Percentiles rank a stretch among this genome's conserved stretches.
Conservation (phyloP, 1,140 invertebrate genomes). For the Mya arenaria region DNA sequence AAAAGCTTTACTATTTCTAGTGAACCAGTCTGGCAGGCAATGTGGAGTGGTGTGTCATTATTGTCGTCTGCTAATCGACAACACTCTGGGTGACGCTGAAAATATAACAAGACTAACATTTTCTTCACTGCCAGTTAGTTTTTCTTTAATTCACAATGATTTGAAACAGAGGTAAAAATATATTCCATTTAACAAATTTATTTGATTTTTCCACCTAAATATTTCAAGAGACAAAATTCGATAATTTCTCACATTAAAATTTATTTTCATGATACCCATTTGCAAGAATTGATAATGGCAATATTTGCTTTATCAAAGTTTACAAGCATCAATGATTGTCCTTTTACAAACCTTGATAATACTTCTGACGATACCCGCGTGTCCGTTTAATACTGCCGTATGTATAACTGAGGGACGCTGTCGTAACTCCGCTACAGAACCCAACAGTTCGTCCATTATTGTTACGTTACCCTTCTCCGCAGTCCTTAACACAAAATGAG, state of each 20-base stretch:
- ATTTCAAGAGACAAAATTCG: background rate
- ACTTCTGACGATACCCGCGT: too few species aligned
- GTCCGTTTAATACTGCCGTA: conserved; percentile 88
- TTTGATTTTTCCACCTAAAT: background rate
- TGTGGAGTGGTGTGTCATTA: conserved; percentile 95
- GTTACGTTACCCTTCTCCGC: conserved; percentile 83
- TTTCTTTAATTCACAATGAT: background rate
- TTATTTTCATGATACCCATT: too few species aligned
- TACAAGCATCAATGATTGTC: conserved; percentile 67
- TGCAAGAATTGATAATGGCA: too few species aligned
- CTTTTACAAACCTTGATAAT: conserved; percentile 88
- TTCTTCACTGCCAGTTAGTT: too few species aligned
- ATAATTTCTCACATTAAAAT: background rate
- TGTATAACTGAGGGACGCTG: conserved; percentile 96
- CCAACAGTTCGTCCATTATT: conserved; percentile 89
- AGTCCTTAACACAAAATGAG: too few species aligned
- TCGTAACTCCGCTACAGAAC: conserved; percentile 90
- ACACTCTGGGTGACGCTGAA: conserved; percentile 53
- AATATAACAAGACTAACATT: conserved; percentile 18
- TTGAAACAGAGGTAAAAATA: background rate
- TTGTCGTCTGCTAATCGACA: conserved; percentile 23
- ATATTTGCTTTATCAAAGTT: background rate
- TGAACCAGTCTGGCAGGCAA: conserved; percentile 86
- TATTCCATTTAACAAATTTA: background rate
- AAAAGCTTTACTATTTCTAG: conserved; percentile 90